Base-by-base conservation (phyloP, 2,888 invertebrate species). In the Drosophila siamana region DNA sequence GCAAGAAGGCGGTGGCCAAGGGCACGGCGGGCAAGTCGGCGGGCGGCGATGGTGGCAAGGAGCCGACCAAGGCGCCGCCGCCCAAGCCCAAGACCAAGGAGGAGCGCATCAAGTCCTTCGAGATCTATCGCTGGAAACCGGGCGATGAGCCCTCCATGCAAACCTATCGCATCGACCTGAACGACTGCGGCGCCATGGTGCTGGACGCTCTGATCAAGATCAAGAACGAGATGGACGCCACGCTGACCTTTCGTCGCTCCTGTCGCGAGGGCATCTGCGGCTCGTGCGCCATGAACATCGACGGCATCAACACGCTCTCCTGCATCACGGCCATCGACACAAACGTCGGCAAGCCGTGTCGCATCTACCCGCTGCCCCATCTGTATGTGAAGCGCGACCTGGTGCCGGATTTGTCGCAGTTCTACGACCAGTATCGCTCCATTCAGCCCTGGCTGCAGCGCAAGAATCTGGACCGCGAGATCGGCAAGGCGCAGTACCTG, bases 211-310 rank as follows among this genome's bases (percentile, higher is more conserved):
- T 99, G 52, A 95, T 98, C 78, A 98, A 98, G 93, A 98, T 99
- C 56, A 99, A 99, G 92, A 98, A 97, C 91, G 97, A 98, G 91
- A 93, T 97, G 11, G 99, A 99, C 91, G 96, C 97, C 0, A 97
- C 98, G 0, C 93, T 99, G 73, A 97, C 98, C 1, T 99, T 99
- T 92, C 94, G 99, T 52, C 94, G 99, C 69, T 99, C 99, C 0
- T 99, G 99, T 89, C 96, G 99, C 59, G 99, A 99, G 93, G 98
- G 99, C 11, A 99, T 99, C 80, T 99, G 99, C 91, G 99, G 99
- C 0, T 99, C 99, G 4, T 99, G 99, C 92, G 96, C 98, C 15
- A 99, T 99, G 99, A 99, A 99, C 92, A 98, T 99, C 91, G 96
- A 96, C 50, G 99, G 99, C 5, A 93, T 95, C 0, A 99, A 99